Evolutionary conservation across 2,113 vertebrate genomes (phyloP), one percentile per base, ranked within the genome.

Genomic region (Reinhardtius hippoglossoides): DNA sequence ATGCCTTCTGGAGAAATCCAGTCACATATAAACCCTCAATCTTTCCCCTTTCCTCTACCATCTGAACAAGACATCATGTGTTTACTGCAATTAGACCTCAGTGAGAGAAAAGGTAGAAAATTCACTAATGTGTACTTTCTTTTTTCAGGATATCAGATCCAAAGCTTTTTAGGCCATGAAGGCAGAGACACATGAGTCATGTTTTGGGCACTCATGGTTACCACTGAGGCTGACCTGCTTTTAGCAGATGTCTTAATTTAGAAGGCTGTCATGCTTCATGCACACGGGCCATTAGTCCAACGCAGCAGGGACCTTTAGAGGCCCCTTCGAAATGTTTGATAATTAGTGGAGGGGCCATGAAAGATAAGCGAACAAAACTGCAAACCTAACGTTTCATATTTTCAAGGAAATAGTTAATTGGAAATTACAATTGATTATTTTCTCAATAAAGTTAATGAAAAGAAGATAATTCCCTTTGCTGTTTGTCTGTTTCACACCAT

Each of bases 231-330:
- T 42, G 40, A 42, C 40, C 71, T 75, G 81, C 74, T 84, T 78
- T 81, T 63, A 81, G 74, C 2, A n/a, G 79, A 81, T 57, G 31
- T 64, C 81, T 81, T 76, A 46, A 87, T 87, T 76, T 79, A 66
- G 67, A 76, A 76, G 55, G 54, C 67, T 81, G 71, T 81, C 82
- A 84, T 78, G 75, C 82, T 78, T 81, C 52, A 76, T 80, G 76
- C 72, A 68, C 58, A 65, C 1, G 5, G 42, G 35, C 68, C 70
- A 81, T 70, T 77, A 77, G 78, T 81, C 55, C 37, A 69, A 65
- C 26, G n/a, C 73, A 74, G 70, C 58, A 68, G 65, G 78, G 82
- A 81, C 65, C 10, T 71, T 26, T 6, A 68, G 13, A 44, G 35
- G 20, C 40, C 54, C 9, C 8, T 60, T 68, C 16, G 65, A 71